Evolutionary conservation across 2,888 invertebrate genomes (phyloP).

Genomic region (Drosophila neoperkinsi): DNA sequence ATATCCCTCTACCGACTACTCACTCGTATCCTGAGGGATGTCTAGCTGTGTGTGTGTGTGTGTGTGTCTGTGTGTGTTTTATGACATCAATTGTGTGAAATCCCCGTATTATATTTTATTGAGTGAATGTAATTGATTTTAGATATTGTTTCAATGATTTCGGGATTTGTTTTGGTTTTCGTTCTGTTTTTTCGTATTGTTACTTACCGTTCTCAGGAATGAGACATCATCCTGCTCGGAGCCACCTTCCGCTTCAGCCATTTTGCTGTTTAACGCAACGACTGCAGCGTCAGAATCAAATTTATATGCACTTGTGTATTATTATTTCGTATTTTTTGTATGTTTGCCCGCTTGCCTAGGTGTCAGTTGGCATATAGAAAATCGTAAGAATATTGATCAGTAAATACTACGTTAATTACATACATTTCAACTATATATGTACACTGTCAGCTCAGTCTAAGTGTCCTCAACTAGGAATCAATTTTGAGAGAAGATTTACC

Average conservation of each 20-base stretch:
- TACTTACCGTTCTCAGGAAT: conserved; percentile 98
- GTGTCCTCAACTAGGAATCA: neutral
- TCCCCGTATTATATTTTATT: conserved; percentile 78
- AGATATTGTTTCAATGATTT: conserved; percentile 64
- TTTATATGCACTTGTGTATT: conserved; percentile 43
- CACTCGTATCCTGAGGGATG: neutral
- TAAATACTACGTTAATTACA: neutral
- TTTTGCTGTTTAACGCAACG: conserved; percentile 84
- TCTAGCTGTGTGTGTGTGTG: conserved; percentile 8
- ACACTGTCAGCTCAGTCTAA: neutral
- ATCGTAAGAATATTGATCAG: neutral
- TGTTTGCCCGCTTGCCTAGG: conserved; percentile 40
- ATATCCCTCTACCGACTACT: conserved; percentile 25
- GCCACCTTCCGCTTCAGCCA: conserved; percentile 97
- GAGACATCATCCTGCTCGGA: conserved; percentile 99
- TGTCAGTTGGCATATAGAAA: neutral
- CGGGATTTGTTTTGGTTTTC: neutral
- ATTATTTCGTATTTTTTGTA: conserved; percentile 54
- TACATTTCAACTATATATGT: neutral
- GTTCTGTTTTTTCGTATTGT: neutral
- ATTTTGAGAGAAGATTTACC: neutral
- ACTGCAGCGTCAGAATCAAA: conserved; percentile 68
- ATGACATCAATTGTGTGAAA: conserved; percentile 77
- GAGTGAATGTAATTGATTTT: conserved; percentile 82
- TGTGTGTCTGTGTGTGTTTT: conserved; percentile 52